Evolutionary conservation across 2,113 vertebrate species (phyloP), one percentile per base, ranked within the genome.

Genomic region (Irena cyanogastra): DNA sequence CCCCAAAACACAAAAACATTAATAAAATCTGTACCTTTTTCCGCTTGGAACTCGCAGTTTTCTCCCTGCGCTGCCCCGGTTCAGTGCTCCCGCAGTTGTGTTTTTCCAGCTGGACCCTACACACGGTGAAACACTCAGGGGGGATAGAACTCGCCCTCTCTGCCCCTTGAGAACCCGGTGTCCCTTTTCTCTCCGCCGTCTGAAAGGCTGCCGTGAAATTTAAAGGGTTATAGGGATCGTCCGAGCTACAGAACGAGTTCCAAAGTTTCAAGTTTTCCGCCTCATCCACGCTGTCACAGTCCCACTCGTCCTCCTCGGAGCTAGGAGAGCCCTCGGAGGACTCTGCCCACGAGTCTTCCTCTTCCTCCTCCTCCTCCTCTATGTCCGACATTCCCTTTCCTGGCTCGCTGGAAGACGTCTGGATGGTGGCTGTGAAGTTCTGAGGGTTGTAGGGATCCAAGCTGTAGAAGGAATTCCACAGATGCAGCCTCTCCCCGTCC

Each of bases 171-270:
- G 78, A 80, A 83, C 13, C 69, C 35, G 26, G 6, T 7, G 52
- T 28, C 96, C 72, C 78, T 52, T 80, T 94, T 1, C 77, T 98
- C 98, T 97, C 98, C 77, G 96, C 83, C 2, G 98, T 88, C 31
- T 98, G 97, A 89, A 99, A 95, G 1, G 98, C 95, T 35, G 98
- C 99, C 96, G 98, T 98, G 91, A 99, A 99, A 83, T 99, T 99
- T 2, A 99, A 86, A 57, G 98, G 99, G 92, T 98, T 99, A 78
- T 99, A 99, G 1, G 99, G 99, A 92, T 99, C 99, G 4, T 98
- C 97, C 13, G 97, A 97, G 82, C 97, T 97, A 95, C 97, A 98
- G 94, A 99, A 99, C 1, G 98, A 98, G 94, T 98, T 98, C 98
- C 98, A 98, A 39, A 99, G 98, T 30, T 87, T 98, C 61, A 98